Conservation (phyloP, 1,140 invertebrate species). For the Paralvinella palmiformis region DNA sequence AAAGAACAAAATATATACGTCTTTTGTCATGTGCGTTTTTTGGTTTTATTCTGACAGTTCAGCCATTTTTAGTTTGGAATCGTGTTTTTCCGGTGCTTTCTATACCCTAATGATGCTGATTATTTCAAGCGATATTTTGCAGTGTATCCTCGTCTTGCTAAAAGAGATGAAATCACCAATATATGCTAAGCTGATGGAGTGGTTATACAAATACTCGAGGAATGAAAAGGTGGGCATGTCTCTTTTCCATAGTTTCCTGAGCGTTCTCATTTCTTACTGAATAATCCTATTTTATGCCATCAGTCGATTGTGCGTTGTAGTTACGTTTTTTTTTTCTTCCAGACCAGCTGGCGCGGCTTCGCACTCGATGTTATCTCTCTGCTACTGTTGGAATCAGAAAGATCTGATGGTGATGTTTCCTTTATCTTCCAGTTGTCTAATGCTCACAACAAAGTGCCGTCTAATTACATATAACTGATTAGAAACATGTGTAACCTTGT, state of each 20-base stretch:
- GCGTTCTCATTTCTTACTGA: not conserved
- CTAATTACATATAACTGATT: too few species aligned
- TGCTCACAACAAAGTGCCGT: too few species aligned
- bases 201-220: conserved; percentile 53
- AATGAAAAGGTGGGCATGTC: conserved; percentile 46
- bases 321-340: conserved; percentile 19
- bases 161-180: conserved; percentile 42
- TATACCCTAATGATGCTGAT: not conserved
- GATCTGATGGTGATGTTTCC: conserved; percentile 11
- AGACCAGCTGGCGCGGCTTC: conserved; percentile 52
- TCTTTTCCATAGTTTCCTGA: not conserved
- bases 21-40: not conserved
- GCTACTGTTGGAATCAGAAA: conserved; percentile 47
- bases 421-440: too few species aligned
- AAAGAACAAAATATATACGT: conserved; percentile 4
- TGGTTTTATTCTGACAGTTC: not conserved
- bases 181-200: conserved; percentile 50
- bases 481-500: too few species aligned
- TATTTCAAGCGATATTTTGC: conserved; percentile 6
- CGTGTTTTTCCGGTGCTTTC: not conserved
- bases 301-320: too few species aligned
- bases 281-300: not conserved
- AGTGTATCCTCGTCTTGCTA: conserved; percentile 53
- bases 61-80: not conserved
- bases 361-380: conserved; percentile 56